Base-by-base conservation (phyloP, 2,113 vertebrate genomes). In the Labeo rohita region DNA sequence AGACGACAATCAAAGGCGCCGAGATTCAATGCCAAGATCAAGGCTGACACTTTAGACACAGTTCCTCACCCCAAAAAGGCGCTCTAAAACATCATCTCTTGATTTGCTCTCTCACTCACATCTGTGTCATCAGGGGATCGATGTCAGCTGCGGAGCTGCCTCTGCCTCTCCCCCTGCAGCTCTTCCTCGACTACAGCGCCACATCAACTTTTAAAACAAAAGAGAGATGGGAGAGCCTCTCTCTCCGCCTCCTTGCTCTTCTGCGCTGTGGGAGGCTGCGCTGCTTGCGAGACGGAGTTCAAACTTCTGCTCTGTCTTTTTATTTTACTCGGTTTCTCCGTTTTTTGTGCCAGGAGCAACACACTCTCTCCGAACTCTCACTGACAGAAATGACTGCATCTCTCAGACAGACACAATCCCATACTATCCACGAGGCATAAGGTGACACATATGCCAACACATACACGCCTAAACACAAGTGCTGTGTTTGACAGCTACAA, bases 261-360 rank as follows among this genome's bases (percentile, higher is more conserved):
- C 84, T 86, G 90, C 89, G 70, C 92, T 81, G 89, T 87, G 81
- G 79, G 90, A 90, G 88, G 89, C 91, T 86, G 84, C 84, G 72
- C 86, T 81, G 81, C 21, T 87, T 92, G 89, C 59, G 84, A 90
- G 92, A 92, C 85, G 54, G 85, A 90, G 91, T 92, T 94, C 92
- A 91, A 89, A 85, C 90, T 88, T 6, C 50, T 88, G 49, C 45
- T 75, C 45, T 77, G 83, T 92, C 85, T 72, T 85, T 89, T 86
- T 39, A 88, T 92, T 87, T 3, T 4, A 52, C 77, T 86, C 85
- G 45, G 65, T 85, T 73, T 86, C 63, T 59, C 61, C 23, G 23
- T 76, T 45, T 23, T 77, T 39, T 18, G 36, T 80, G 49, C 72
- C 85, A 76, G 81, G 47, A 86, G 82, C 75, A 66, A 63, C 59